A percentile compares a stretch with the other conserved stretches of the same genome.
phyloP scores from a whole-genome alignment of 2,888 invertebrate species.

The Boloria euphrosyne region DNA sequence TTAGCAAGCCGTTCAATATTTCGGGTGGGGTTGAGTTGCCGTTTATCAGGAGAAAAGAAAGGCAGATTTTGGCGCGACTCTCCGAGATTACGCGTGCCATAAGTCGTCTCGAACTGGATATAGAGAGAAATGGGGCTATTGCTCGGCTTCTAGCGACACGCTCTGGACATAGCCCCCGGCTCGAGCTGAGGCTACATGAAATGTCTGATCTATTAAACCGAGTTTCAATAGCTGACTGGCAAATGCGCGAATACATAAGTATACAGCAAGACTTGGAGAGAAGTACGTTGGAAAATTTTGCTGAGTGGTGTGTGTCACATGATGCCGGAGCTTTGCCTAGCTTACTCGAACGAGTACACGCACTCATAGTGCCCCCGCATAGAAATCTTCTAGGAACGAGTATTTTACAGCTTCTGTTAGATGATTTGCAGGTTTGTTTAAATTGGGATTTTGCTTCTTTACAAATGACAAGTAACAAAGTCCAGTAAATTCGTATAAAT shows the following conservation, averaged over 20 bases:
- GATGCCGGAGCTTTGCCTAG: conserved; percentile 84
- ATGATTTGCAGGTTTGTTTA: conserved; percentile 66
- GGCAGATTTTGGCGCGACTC: conserved; percentile 80
- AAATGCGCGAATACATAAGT: conserved; percentile 83
- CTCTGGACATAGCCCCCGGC: conserved; percentile 63
- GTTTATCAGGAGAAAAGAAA: conserved; percentile 83
- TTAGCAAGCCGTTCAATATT: conserved; percentile 80
- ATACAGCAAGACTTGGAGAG: conserved; percentile 81
- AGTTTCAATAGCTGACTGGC: conserved; percentile 81
- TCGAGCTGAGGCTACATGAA: conserved; percentile 84
- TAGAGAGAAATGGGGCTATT: conserved; percentile 59
- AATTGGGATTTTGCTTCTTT: background rate
- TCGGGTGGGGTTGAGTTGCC: conserved; percentile 83
- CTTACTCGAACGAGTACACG: conserved; percentile 85
- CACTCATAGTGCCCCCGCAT: conserved; percentile 80
- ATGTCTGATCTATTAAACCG: conserved; percentile 83
- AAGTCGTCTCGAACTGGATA: conserved; percentile 55
- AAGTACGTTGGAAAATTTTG: conserved; percentile 87
- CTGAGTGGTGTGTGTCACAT: conserved; percentile 86
- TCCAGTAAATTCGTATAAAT: too few species aligned
- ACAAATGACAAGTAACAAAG: too few species aligned
- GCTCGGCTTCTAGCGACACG: conserved; percentile 67
- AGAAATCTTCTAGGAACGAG: conserved; percentile 71
- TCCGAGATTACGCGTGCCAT: conserved; percentile 61
- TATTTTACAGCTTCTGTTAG: conserved; percentile 63